These are phyloP conservation scores for Drosophila aldrichi DNA, from an alignment of 2,888 invertebrate genomes.

Conservation along the genomic window DNA sequence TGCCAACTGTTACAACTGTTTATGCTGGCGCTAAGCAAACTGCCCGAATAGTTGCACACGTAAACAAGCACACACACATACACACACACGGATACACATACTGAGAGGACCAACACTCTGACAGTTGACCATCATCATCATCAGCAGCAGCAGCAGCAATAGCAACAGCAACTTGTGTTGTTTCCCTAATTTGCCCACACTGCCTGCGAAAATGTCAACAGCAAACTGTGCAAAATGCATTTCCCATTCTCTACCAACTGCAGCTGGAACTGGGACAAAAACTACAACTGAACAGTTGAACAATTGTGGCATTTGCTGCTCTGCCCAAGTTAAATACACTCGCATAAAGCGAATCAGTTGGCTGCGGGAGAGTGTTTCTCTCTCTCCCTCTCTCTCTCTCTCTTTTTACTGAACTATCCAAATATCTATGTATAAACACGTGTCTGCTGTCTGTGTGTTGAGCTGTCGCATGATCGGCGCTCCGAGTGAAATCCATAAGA, in stretches of 20 bases:
- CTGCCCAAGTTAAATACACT: conserved; percentile 27
- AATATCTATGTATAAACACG: too few species aligned
- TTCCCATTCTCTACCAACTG: conserved; percentile 30
- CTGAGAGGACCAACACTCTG: conserved; percentile 16
- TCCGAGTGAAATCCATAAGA: background rate
- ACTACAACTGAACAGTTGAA: conserved; percentile 7
- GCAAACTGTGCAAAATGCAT: conserved; percentile 59
- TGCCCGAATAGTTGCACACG: conserved; percentile 27
- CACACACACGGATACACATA: background rate
- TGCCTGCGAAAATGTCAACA: conserved; percentile 62
- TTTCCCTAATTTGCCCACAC: conserved; percentile 62
- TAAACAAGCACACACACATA: conserved; percentile 22
- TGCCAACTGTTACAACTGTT: conserved; percentile 75
- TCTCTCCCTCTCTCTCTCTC: background rate
- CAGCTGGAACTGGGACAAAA: conserved; percentile 2
- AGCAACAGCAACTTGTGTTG: conserved; percentile 16
- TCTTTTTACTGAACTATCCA: too few species aligned
- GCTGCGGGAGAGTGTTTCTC: conserved; percentile 4
- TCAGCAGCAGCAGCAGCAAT: background rate
- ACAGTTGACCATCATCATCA: conserved; percentile 40
- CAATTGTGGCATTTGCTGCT: conserved; percentile 19
- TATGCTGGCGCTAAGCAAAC: conserved; percentile 73
- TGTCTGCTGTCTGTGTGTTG: too few species aligned
- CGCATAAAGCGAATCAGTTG: background rate
- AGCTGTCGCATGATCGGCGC: background rate